Percentiles rank a stretch among this genome's conserved stretches.
phyloP scores from a whole-genome alignment of 2,797 vertebrate genomes.

The Phalloptychus januarius region DNA sequence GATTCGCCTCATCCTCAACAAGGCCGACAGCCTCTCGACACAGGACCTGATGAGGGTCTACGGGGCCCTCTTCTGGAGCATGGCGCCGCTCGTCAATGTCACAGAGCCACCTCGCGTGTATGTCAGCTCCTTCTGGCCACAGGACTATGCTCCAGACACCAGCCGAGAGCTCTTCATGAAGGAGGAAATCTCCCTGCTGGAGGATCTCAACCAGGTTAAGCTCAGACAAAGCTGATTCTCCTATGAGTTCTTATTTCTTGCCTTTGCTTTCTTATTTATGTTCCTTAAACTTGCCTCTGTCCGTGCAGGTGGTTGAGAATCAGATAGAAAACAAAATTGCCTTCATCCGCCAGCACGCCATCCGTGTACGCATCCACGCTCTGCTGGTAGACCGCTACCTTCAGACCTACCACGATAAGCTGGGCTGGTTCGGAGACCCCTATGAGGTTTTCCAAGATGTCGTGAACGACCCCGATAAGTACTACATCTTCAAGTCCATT shows the following conservation, averaged over 20 bases:
- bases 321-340: conserved; percentile 98
- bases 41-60: conserved; percentile 98
- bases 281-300: not conserved
- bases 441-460: conserved; percentile 93
- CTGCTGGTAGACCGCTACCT: conserved; percentile 95
- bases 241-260: fast-evolving
- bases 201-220: conserved; percentile 91
- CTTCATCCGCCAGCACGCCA: conserved; percentile 96
- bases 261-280: not conserved
- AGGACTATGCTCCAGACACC: conserved; percentile 90
- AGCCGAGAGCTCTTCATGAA: conserved; percentile 91
- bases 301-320: conserved; percentile 93
- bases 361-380: conserved; percentile 95
- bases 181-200: conserved; percentile 94
- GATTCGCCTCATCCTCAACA: conserved; percentile 97
- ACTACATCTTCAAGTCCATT: conserved; percentile 98
- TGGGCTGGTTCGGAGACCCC: conserved; percentile 96
- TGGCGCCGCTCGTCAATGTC: conserved; percentile 95
- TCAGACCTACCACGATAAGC: conserved; percentile 94
- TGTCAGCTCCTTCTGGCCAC: conserved; percentile 97
- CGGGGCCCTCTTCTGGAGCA: conserved; percentile 96
- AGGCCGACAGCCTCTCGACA: conserved; percentile 91
- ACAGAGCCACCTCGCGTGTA: conserved; percentile 96
- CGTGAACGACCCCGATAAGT: conserved; percentile 96
- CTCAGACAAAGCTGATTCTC: not conserved